Evolutionary conservation across 2,113 vertebrate genomes (phyloP).

Genomic region (Myotis lucifugus): DNA sequence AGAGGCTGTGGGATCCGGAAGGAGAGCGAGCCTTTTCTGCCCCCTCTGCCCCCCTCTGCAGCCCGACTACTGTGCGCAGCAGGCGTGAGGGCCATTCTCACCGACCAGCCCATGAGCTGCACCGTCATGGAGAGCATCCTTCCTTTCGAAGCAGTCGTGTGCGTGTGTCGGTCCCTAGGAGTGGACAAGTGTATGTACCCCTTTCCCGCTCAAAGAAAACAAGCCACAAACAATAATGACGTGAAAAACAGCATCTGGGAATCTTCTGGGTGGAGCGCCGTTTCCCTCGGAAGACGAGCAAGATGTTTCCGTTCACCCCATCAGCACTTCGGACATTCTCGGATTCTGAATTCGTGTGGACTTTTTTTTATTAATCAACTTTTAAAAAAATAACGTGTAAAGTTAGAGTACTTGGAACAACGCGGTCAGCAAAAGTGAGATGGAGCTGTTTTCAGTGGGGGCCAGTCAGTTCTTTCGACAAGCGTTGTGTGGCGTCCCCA

Average conservation of each 20-base stretch:
- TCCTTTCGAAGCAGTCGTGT: constrained; percentile 98
- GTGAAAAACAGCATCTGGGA: constrained; percentile 97
- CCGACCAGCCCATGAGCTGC: constrained; percentile 99
- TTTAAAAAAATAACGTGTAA: constrained; percentile 88
- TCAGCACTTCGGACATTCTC: constrained; percentile 89
- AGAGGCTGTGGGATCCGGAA: constrained; percentile 97
- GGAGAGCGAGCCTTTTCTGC: constrained; percentile 98
- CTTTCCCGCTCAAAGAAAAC: constrained; percentile 97
- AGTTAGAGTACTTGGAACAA: constrained; percentile 84
- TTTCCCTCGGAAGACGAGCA: constrained; percentile 73
- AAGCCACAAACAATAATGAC: constrained; percentile 99
- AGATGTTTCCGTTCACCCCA: constrained; percentile 83
- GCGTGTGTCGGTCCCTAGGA: constrained; percentile 98
- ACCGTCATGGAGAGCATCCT: constrained; percentile 99
- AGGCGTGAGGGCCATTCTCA: constrained; percentile 98
- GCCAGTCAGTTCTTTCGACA: constrained; percentile 88
- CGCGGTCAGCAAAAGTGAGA: constrained; percentile 77
- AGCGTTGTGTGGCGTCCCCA: constrained; percentile 87
- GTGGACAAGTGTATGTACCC: constrained; percentile 99
- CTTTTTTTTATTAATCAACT: constrained; percentile 81
- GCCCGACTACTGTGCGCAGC: constrained; percentile 98
- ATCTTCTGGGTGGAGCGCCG: constrained; percentile 66
- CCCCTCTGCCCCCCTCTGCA: constrained; percentile 97
- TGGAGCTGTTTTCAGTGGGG: constrained; percentile 87
- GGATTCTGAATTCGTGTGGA: constrained; percentile 92